Percentiles rank a stretch among this genome's conserved stretches.
phyloP scores from a whole-genome alignment of 2,888 invertebrate genomes.

The Athripsodes cinereus region DNA sequence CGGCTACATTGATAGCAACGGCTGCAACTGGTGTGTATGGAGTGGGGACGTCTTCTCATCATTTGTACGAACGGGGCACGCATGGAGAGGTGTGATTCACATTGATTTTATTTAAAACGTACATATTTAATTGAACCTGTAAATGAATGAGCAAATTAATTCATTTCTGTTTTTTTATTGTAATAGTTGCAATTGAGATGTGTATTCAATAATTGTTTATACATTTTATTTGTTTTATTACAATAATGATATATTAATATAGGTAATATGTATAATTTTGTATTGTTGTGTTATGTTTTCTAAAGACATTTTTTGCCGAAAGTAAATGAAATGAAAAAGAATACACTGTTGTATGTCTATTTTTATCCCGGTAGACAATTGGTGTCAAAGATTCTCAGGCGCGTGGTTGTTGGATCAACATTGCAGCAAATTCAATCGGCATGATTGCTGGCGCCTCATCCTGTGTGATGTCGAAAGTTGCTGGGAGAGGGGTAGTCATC shows the following conservation, averaged over 20 bases:
- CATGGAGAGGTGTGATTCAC: conserved; percentile 45
- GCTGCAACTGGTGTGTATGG: conserved; percentile 49
- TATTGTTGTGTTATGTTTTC: too few relatives aligned
- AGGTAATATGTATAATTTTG: too few relatives aligned
- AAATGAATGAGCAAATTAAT: not conserved
- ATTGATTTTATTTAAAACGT: not conserved
- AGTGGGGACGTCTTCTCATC: conserved; percentile 44
- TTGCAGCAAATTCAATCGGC: conserved; percentile 51
- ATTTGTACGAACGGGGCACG: conserved; percentile 42
- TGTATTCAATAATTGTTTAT: too few relatives aligned
- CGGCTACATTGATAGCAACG: conserved; percentile 43
- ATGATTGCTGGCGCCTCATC: conserved; percentile 51
- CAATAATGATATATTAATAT: too few relatives aligned
- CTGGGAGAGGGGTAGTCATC: conserved; percentile 45
- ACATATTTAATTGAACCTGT: not conserved
- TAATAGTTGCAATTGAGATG: not conserved
- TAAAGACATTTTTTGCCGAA: too few relatives aligned
- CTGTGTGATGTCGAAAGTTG: conserved; percentile 42
- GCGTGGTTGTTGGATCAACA: conserved; percentile 54
- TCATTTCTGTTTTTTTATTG: not conserved
- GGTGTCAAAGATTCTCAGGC: conserved; percentile 50
- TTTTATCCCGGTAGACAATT: conserved; percentile 36
- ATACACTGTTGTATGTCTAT: too few relatives aligned
- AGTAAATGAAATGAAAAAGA: too few relatives aligned
- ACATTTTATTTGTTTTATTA: too few relatives aligned